Base-by-base conservation (phyloP, 2,888 invertebrate genomes). In the Tryphoninae sp. region DNA sequence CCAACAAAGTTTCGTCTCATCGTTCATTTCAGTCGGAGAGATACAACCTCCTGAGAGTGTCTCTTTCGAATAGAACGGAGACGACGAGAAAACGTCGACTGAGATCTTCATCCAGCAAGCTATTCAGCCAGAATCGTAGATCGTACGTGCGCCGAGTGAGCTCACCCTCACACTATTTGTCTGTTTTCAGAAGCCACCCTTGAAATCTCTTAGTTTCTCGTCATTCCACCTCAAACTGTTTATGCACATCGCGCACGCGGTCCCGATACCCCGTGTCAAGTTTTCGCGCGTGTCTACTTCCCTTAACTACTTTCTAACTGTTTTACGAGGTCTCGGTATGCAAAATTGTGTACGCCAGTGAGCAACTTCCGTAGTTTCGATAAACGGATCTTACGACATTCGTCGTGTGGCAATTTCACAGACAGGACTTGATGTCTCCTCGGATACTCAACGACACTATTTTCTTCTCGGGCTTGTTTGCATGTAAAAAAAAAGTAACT, bases 241-340 rank as follows among this genome's bases (percentile, higher is more conserved):
- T 67, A 84, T 81, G 65, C 74, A 45, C 45, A 78, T 77, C 75
- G 13, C 26, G 19, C 45, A 59, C 68, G 45, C 74, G 80, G 81
- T 77, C 80, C 19, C 75, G 40, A 81, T 68, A 62, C 55, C 59
- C 72, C 65, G 79, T 76, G 77, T 64, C 71, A 82, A 84, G 80
- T 83, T 84, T 80, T 71, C 68, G 45, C 72, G 49, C 64, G 40
- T 59, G 22, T 59, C 33, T 71, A 6, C 49, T 42, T 78, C 68
- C 76, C 80, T 81, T 74, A 83, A 85, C 83, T 81, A 84, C 83
- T 84, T 80, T 61, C 74, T 83, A 85, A 86, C 84, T 84, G 80
- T 83, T 86, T 86, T 83, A 85, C 79, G 83, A 85, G 77, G 74
- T 85, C 67, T 65, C 74, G 75, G 42, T 64, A 67, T 19, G 61